phyloP scores from a whole-genome alignment of 2,888 invertebrate genomes.

The Ennomos quercinarius region DNA sequence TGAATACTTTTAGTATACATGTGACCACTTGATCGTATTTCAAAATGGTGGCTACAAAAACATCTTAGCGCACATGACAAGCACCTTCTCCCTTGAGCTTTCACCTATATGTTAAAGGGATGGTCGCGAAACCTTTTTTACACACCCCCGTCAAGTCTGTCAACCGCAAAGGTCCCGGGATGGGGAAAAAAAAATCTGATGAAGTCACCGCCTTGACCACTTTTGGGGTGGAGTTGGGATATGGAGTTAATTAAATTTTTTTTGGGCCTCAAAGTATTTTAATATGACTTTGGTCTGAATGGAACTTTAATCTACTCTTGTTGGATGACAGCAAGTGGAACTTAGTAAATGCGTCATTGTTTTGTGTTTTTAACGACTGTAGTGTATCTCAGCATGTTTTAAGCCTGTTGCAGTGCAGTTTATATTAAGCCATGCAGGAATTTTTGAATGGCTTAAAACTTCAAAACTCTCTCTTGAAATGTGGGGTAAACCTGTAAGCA shows the following conservation, averaged over 20 bases:
- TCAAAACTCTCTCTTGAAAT: no score
- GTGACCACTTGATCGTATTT: no score
- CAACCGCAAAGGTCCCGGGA: slow-evolving; percentile 32
- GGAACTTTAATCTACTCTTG: neutral
- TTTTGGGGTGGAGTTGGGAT: slow-evolving; percentile 11
- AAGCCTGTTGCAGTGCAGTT: no score
- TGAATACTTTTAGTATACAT: no score
- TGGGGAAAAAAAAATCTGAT: slow-evolving; percentile 35
- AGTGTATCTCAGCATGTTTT: no score
- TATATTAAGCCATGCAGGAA: no score
- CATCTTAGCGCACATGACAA: slow-evolving; percentile 18
- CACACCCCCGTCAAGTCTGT: slow-evolving; percentile 38
- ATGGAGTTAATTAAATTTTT: slow-evolving; percentile 22
- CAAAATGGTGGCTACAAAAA: neutral
- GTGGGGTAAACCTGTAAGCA: no score
- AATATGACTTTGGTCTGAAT: neutral
- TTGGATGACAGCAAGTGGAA: slow-evolving; percentile 3
- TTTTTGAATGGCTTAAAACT: no score
- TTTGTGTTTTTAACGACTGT: no score
- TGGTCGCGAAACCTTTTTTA: slow-evolving; percentile 30
- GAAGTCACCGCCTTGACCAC: slow-evolving; percentile 34
- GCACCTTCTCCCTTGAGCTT: slow-evolving; percentile 21
- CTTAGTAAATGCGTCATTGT: no score
- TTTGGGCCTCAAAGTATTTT: neutral
- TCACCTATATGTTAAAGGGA: slow-evolving; percentile 34